Base-by-base conservation (phyloP, 1,140 invertebrate genomes). In the Zaprionus lachaisei region DNA sequence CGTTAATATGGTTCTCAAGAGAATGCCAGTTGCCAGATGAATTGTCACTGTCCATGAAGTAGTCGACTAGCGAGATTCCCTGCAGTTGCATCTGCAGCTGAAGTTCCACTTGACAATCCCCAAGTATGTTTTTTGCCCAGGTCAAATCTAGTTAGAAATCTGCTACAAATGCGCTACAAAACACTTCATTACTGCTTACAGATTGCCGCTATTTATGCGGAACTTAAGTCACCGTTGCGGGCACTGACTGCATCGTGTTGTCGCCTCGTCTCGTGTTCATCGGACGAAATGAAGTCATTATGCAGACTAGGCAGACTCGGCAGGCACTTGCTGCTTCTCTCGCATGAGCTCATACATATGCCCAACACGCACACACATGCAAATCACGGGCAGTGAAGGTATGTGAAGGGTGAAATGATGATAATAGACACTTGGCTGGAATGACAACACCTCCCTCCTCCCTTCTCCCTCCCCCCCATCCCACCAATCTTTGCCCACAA, bases 341-440 rank as follows among this genome's bases (percentile, higher is more conserved):
- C 55, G 47, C 20, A 49, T 58, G 65, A 67, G 65, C 14, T 55
- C 56, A 64, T 58, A 72, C 47, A 55, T 64, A 72, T 58, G 77
- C 77, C 28, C 41, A 37, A 28, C 60, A 79, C 69, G 37, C 63
- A 86, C 65, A 73, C 55, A 44, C 61, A 69, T 58, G 63, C 72
- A 79, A 55, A 86, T 77, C 41, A 47, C 41, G n/a, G 15, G 64
- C 62, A 55, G 73, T 12, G 34, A 17, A 24, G 24, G 24, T 20
- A 20, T 20, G n/a, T n/a, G 11, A n/a, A 3, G 5, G 54, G 11
- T 24, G 26, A 57, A 55, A 26, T 70, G n/a, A 17, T 47, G 55
- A 76, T 86, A 86, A 85, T 79, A 75, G 82, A 70, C 82, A 79
- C 80, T 83, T 79, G 80, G 64, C 72, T 68, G 63, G 41, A 61